Evolutionary conservation across 2,113 vertebrate species (phyloP), one percentile per base, ranked within the genome.

Genomic region (Sorex araneus): DNA sequence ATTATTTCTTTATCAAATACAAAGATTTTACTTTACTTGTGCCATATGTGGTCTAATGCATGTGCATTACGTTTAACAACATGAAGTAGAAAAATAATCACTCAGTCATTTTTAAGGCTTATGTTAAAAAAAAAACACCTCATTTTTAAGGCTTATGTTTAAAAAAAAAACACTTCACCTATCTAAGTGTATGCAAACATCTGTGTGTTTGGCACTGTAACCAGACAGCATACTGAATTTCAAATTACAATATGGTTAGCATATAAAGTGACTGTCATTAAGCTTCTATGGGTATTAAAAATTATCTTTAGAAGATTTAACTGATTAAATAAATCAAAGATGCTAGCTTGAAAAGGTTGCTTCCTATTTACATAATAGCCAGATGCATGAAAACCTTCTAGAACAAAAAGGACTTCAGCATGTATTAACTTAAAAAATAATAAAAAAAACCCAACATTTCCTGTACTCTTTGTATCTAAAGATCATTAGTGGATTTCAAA

Each of bases 401-500:
- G 54, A 96, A 80, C 40, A 90, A 85, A 96, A 87, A 96, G 69
- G 81, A 60, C 54, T 81, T 69, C 50, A 79, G 89, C 19, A 80
- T 95, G 92, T 97, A 95, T 97, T 90, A 91, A 77, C 71, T 94
- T 77, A 95, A 80, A 83, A 95, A 97, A 95, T 75, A 91, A 97
- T 13, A 66, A n/a, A n/a, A n/a, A n/a, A n/a, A n/a, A n/a, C n/a
- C n/a, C 45, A 95, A 96, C 60, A 75, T 93, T 96, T 96, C 66
- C 83, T 95, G 32, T 34, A 89, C 43, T 66, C 69, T 94, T 94
- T 96, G 87, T 63, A 85, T 36, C 64, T 15, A 96, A 92, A n/a
- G 92, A 93, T 97, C 97, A 97, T 97, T 94, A 97, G 85, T 5
- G 5, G 81, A 34, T 94, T 97, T 97, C 95, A 97, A 93, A 97